Percentiles rank a stretch among this genome's conserved stretches.
phyloP scores from a whole-genome alignment of 2,797 vertebrate species.

The Okamejei kenojei region DNA sequence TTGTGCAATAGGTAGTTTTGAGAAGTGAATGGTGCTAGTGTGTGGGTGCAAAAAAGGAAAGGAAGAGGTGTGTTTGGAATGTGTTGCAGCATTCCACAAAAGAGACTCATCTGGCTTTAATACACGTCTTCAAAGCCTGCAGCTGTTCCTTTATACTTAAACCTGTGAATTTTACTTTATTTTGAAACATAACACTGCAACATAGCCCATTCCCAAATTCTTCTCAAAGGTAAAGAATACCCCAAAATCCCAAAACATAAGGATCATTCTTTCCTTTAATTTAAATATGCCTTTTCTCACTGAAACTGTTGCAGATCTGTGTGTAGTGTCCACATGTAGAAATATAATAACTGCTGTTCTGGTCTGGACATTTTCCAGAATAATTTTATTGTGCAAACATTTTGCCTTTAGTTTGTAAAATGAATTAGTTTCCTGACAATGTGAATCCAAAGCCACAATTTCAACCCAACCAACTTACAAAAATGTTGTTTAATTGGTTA shows the following conservation, averaged over 20 bases:
- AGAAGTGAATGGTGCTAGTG: background rate
- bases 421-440: background rate
- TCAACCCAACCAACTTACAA: background rate
- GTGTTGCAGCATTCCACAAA: background rate
- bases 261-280: background rate
- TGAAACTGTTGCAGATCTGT: background rate
- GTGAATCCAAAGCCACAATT: background rate
- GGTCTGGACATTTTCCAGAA: background rate
- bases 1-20: background rate
- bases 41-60: background rate
- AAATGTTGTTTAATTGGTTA: background rate
- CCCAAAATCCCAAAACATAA: background rate
- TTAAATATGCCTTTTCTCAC: background rate
- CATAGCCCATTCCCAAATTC: background rate
- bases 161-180: slow-evolving; percentile 17
- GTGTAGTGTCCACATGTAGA: background rate
- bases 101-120: background rate
- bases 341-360: background rate
- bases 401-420: background rate
- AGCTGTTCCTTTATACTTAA: slow-evolving; percentile 11
- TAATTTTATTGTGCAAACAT: background rate
- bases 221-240: background rate
- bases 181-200: background rate
- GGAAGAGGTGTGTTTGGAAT: slow-evolving; percentile 10
- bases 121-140: background rate